phyloP scores from a whole-genome alignment of 2,888 invertebrate species.

The Nemotelus pantherinus region DNA sequence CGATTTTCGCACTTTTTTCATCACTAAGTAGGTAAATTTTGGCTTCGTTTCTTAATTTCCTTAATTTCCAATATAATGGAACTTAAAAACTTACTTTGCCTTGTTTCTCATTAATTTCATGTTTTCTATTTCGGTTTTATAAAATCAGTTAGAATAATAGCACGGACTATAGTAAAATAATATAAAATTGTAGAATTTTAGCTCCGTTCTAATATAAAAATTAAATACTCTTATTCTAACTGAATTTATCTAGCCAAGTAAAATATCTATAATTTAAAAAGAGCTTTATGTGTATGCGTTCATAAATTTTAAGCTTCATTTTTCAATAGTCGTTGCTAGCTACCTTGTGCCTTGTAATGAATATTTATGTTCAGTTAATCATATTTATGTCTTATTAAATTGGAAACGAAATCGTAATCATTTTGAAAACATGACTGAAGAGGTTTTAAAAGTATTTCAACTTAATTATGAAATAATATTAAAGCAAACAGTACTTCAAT shows the following conservation, averaged over 20 bases:
- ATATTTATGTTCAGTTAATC: conserved; percentile 3
- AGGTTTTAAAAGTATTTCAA: neutral
- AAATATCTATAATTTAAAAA: neutral
- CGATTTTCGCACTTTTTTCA: too few relatives aligned
- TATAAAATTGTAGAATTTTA: too few relatives aligned
- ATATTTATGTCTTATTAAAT: neutral
- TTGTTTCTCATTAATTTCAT: too few relatives aligned
- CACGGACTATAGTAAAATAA: too few relatives aligned
- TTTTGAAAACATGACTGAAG: neutral
- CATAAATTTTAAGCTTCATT: conserved; percentile 21
- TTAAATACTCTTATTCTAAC: neutral
- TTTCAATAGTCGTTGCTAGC: conserved; percentile 4
- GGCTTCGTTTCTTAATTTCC: too few relatives aligned
- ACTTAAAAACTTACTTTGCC: too few relatives aligned
- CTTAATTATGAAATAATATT: too few relatives aligned
- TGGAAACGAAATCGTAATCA: neutral
- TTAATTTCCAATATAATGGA: too few relatives aligned
- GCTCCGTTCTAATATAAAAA: neutral
- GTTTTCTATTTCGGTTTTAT: too few relatives aligned
- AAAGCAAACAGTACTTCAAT: too few relatives aligned
- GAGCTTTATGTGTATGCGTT: conserved; percentile 27
- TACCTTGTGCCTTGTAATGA: conserved; percentile 31
- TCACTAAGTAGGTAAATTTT: too few relatives aligned
- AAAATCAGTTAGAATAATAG: conserved; percentile 10
- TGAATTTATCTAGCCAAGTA: conserved; percentile 11